These are phyloP conservation scores for Serilophus lunatus DNA, from an alignment of 2,113 vertebrate species.

Conservation along the genomic window DNA sequence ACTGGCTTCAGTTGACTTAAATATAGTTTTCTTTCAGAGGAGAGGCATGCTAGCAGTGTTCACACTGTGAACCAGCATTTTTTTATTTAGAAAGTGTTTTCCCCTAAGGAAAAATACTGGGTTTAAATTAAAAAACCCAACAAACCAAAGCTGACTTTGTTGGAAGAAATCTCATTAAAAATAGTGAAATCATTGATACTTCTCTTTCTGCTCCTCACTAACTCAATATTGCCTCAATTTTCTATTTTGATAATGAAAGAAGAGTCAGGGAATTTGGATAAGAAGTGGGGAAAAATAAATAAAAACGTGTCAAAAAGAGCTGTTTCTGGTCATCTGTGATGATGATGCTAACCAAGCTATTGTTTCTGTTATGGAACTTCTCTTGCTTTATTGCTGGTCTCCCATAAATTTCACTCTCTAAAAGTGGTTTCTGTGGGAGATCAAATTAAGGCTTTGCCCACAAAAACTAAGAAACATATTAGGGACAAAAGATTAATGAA, in stretches of 20 bases:
- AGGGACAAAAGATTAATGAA: background rate
- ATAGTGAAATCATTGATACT: background rate
- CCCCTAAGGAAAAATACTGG: background rate
- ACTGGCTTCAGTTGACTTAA: too few species aligned
- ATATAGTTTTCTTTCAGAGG: background rate
- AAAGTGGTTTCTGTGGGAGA: background rate
- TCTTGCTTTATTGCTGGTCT: background rate
- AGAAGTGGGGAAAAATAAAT: background rate
- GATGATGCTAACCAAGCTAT: background rate
- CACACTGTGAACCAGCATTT: background rate
- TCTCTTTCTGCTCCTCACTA: background rate
- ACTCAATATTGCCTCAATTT: background rate
- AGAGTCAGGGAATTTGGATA: background rate
- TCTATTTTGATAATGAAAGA: background rate
- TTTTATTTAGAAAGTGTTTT: background rate
- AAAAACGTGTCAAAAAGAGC: background rate
- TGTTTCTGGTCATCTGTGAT: background rate
- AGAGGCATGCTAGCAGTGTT: background rate
- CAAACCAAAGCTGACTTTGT: background rate
- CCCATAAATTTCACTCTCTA: background rate
- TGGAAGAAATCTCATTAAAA: background rate
- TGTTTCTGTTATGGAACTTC: background rate
- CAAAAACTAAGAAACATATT: background rate
- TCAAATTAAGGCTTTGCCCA: background rate
- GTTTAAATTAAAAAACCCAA: background rate